Percentiles rank a stretch among this genome's conserved stretches.
phyloP scores from a whole-genome alignment of 2,113 vertebrate genomes.

The Chinchilla lanigera region DNA sequence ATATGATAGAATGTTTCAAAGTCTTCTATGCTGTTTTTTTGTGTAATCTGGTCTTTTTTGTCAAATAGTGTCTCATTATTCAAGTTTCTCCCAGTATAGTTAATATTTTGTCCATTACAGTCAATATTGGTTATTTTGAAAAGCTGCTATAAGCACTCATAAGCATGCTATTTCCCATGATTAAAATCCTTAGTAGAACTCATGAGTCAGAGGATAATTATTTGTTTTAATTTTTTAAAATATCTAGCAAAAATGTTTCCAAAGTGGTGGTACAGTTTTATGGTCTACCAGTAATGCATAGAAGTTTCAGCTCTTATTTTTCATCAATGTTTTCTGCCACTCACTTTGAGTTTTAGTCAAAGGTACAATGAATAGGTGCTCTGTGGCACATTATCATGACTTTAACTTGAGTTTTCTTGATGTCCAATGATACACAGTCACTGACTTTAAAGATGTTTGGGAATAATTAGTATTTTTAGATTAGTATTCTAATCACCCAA shows the following conservation, averaged over 20 bases:
- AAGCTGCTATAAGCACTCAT: neutral
- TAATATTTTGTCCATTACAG: neutral
- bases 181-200: neutral
- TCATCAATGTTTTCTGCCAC: neutral
- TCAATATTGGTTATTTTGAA: neutral
- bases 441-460: neutral
- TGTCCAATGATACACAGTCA: neutral
- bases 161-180: neutral
- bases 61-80: neutral
- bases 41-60: neutral
- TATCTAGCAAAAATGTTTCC: neutral
- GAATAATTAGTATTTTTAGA: neutral
- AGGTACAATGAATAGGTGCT: neutral
- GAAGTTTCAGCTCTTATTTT: neutral
- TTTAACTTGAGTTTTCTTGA: neutral
- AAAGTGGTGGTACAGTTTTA: neutral
- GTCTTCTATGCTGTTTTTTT: neutral
- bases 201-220: neutral
- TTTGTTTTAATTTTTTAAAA: neutral
- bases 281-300: neutral
- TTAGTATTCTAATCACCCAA: neutral
- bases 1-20: neutral
- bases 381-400: neutral
- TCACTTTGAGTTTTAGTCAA: neutral
- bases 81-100: neutral